These are phyloP conservation scores for Neoseiulus cucumeris DNA, from an alignment of 1,140 invertebrate genomes.

Conservation along the genomic window DNA sequence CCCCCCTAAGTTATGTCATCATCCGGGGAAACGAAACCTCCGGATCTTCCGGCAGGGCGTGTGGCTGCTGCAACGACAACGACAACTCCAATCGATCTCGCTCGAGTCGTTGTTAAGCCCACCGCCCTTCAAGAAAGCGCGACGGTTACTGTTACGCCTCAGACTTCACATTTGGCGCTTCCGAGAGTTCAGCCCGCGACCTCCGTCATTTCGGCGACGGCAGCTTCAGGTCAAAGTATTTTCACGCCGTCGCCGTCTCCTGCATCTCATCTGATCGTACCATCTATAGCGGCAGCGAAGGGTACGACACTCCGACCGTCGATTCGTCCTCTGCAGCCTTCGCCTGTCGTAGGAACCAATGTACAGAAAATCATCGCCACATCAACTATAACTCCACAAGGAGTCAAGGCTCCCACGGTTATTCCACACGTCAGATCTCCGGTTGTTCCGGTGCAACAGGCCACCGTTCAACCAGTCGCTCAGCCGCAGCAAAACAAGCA, in stretches of 20 bases:
- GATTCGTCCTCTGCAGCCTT: slow-evolving; percentile 10
- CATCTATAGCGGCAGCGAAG: not conserved
- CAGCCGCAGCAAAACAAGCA: not conserved
- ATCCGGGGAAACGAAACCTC: not conserved
- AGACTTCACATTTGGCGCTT: no score
- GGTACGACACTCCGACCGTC: not conserved
- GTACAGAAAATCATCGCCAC: not conserved
- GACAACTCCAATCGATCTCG: not conserved
- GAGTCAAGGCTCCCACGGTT: not conserved
- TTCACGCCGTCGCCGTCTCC: not conserved
- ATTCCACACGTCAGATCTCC: slow-evolving; percentile 5
- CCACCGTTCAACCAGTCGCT: no score
- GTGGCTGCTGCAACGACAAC: not conserved
- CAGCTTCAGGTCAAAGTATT: not conserved
- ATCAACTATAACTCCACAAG: not conserved
- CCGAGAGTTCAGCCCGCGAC: no score
- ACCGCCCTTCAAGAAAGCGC: not conserved
- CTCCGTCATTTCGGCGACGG: not conserved
- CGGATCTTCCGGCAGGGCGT: not conserved
- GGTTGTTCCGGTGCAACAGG: not conserved
- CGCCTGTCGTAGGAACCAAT: not conserved
- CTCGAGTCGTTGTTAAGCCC: not conserved
- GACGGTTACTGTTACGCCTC: no score
- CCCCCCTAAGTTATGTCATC: not conserved
- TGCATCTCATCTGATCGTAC: not conserved